A percentile compares a stretch with the other conserved stretches of the same genome.
Conservation (phyloP, 2,888 invertebrate species). For the Pandemis cinnamomeana region DNA sequence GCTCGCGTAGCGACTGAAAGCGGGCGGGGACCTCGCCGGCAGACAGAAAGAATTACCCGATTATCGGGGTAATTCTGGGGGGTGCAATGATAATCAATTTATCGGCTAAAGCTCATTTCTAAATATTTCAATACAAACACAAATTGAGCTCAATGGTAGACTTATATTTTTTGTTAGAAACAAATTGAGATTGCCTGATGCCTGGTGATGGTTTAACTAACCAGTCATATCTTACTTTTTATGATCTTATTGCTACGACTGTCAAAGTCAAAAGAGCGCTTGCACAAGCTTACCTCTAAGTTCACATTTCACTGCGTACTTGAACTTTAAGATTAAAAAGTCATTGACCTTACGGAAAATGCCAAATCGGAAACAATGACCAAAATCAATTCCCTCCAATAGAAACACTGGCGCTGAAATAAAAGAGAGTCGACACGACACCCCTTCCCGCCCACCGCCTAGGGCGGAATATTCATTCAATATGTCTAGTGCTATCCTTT, state of each 20-base stretch:
- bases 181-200: background rate
- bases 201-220: too few relatives aligned
- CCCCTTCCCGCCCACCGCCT: slow-evolving; percentile 52
- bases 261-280: background rate
- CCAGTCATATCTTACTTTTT: background rate
- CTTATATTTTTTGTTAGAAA: background rate
- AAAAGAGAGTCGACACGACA: slow-evolving; percentile 24
- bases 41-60: slow-evolving; percentile 62
- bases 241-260: background rate
- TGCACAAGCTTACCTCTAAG: background rate
- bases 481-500: slow-evolving; percentile 29
- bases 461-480: slow-evolving; percentile 46
- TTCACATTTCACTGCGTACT: background rate
- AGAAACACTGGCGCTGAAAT: slow-evolving; percentile 22
- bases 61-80: slow-evolving; percentile 54
- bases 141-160: background rate
- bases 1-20: slow-evolving; percentile 61
- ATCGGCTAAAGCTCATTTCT: background rate
- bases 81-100: slow-evolving; percentile 16
- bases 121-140: background rate
- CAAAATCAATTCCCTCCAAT: slow-evolving; percentile 43
- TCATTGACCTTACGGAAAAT: slow-evolving; percentile 27
- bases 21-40: slow-evolving; percentile 57
- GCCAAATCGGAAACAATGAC: slow-evolving; percentile 20
- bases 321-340: slow-evolving; percentile 1